phyloP scores from a whole-genome alignment of 2,113 vertebrate species.

The Scopus umbretta region DNA sequence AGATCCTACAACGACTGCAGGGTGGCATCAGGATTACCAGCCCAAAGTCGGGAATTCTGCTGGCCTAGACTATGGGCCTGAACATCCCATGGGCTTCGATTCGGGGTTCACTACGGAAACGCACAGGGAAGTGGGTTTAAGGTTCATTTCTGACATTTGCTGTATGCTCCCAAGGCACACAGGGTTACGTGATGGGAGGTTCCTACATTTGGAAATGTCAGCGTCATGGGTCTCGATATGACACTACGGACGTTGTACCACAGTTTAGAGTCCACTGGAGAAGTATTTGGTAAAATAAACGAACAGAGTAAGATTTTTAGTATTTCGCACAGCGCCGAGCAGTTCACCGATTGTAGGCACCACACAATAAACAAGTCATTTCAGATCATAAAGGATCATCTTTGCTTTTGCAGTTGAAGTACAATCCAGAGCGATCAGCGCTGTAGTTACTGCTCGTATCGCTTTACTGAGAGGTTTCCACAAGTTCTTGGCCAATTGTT shows the following conservation, averaged over 20 bases:
- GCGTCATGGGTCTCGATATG: accelerated
- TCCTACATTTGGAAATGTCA: too few species aligned
- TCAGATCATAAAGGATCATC: background rate
- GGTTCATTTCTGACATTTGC: background rate
- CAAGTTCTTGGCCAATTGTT: background rate
- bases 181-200: background rate
- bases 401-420: background rate
- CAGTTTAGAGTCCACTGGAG: background rate
- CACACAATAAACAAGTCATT: background rate
- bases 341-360: background rate
- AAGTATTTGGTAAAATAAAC: background rate
- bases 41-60: background rate
- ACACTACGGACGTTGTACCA: too few species aligned
- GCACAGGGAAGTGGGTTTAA: background rate
- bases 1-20: background rate
- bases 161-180: background rate
- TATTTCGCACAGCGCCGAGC: background rate
- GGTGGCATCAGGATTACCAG: background rate
- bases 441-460: accelerated
- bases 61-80: background rate
- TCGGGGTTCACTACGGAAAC: accelerated
- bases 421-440: background rate
- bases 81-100: background rate
- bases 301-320: background rate
- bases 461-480: background rate